Evolutionary conservation across 2,888 invertebrate species (phyloP), one percentile per base, ranked within the genome.

Genomic region (Clusia tigrina): DNA sequence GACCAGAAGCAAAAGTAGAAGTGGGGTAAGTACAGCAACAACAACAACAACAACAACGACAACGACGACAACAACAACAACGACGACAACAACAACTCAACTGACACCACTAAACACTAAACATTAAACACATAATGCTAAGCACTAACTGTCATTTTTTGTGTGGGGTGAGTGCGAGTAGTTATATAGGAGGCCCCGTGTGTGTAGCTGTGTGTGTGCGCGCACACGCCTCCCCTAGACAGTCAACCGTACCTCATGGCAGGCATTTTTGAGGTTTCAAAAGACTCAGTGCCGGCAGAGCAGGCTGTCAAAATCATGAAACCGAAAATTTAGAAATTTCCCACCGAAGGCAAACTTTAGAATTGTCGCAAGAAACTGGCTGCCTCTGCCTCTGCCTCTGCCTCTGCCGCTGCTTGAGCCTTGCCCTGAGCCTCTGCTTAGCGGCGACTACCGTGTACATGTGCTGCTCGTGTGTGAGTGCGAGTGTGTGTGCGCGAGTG

Each of bases 121-220:
- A 63, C 70, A 68, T 77, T 62, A 67, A 69, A 71, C 64, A 48
- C 71, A 63, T 65, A 67, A 68, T 69, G 67, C 68, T 62, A 61
- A 74, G 72, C 59, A 61, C 63, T 63, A 60, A 64, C 61, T 69
- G 72, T 67, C 69, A 69, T 22, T 48, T 18, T 48, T 32, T 32
- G 32, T 12, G 32, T 9, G 32, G 32, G 32, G 32, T 32, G 32
- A 12, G 32, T 6, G 12, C 6, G 6, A 12, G 32, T 32, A 12
- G 6, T 12, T 12, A 32, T 9, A 32, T 6, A 6, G 12, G 32
- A 32, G 32, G 32, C 32, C 12, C 32, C 6, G 32, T 9, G 12
- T 6, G 32, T 12, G 32, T 6, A 6, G 12, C 32, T 32, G 32
- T 32, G 12, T 9, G 32, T 32, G 32, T 32, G 12, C 6, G 12